Evolutionary conservation across 2,113 vertebrate genomes (phyloP), one percentile per base, ranked within the genome.

Genomic region (Gymnocephalus cernua): DNA sequence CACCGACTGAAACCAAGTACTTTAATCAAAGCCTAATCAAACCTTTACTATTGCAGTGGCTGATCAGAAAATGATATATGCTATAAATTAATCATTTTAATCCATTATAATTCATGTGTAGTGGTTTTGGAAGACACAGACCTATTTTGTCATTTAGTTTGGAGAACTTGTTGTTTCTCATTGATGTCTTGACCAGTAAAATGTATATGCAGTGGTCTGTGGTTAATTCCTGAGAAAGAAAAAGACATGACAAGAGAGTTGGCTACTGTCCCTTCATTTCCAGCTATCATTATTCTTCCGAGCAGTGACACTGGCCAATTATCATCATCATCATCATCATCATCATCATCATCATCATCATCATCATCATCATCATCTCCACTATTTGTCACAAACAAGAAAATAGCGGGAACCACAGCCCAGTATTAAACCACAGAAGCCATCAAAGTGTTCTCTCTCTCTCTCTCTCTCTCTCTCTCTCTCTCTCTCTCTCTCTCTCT

Each of bases 281-380:
- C 19, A 71, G 70, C 25, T 16, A 15, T 80, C 13, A 3, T 59
- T 35, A 74, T 44, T 38, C 67, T 72, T 78, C 74, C 23, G 7
- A 54, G 53, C 78, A 82, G 65, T 59, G 44, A 9, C 62, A 48
- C 58, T 41, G 78, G 78, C 74, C 68, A 89, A 87, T 87, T 85
- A 83, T 80, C 64, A 59, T 87, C 86, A 83, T 79, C 67, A 59
- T 56, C n/a, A 32, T 76, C 50, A 65, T 84, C 47, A n/a, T 83
- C 41, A 29, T 78, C 62, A 29, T 84, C 47, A n/a, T 83, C 41
- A 29, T 79, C 62, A 59, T 56, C n/a, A 32, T 76, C 50, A 65
- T 84, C 47, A n/a, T 83, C 41, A 29, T 78, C 62, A 29, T 84
- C 47, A n/a, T 83, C 41, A 29, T 79, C 62, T 50, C 64, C 64